Conservation (phyloP, 2,797 vertebrate species). For the Typhlichthys subterraneus region DNA sequence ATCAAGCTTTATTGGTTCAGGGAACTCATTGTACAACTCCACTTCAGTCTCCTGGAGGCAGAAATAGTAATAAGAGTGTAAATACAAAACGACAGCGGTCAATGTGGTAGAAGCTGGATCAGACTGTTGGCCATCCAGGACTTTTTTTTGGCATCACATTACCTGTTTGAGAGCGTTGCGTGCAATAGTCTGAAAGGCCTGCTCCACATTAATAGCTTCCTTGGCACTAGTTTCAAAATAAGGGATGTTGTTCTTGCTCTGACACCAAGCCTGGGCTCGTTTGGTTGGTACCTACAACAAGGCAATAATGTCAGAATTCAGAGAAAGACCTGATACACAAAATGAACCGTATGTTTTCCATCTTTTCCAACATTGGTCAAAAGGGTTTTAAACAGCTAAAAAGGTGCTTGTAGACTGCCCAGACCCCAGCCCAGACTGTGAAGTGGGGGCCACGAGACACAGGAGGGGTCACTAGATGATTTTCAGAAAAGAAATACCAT, state of each 20-base stretch:
- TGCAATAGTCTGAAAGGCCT: constrained; percentile 99
- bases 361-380: constrained; percentile 5
- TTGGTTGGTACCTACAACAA: constrained; percentile 92
- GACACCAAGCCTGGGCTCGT: constrained; percentile 97
- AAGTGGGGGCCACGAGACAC: too few relatives aligned
- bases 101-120: background rate
- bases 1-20: constrained; percentile 97
- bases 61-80: background rate
- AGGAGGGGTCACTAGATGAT: too few relatives aligned
- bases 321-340: background rate
- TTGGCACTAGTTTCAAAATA: constrained; percentile 99
- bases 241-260: constrained; percentile 99
- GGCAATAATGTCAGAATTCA: background rate
- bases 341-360: background rate
- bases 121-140: background rate
- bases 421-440: too few relatives aligned
- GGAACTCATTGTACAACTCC: constrained; percentile 99
- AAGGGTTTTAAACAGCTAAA: background rate
- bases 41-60: constrained; percentile 92
- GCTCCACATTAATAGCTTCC: constrained; percentile 99
- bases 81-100: background rate
- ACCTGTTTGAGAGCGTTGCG: constrained; percentile 99
- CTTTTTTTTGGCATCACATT: constrained; percentile 3
- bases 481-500: too few relatives aligned
- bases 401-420: too few relatives aligned